A percentile compares a stretch with the other conserved stretches of the same genome.
These are phyloP conservation scores for Blennius ocellaris DNA, from an alignment of 2,113 vertebrate species.

Conservation along the genomic window DNA sequence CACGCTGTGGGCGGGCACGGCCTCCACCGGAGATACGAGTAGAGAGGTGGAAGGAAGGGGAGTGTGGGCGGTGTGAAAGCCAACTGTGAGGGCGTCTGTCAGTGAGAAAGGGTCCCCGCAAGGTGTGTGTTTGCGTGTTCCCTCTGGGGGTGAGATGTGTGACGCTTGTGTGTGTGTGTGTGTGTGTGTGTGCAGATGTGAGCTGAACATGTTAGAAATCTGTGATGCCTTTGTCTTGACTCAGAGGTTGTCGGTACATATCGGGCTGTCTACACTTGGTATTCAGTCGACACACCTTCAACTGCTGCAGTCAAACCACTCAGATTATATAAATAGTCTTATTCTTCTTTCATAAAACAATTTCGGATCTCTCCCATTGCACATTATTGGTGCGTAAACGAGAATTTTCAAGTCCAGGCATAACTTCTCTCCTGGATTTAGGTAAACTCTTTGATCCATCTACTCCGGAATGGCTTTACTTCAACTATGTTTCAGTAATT, in stretches of 20 bases:
- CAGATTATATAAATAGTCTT: too few species aligned
- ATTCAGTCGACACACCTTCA: too few species aligned
- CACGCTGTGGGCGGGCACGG: slow-evolving; percentile 67
- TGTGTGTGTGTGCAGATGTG: slow-evolving; percentile 30
- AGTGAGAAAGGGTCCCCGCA: slow-evolving; percentile 26
- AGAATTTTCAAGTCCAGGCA: too few species aligned
- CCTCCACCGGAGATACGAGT: slow-evolving; percentile 56
- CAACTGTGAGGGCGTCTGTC: slow-evolving; percentile 56
- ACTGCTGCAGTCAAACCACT: too few species aligned
- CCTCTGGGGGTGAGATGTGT: slow-evolving; percentile 40
- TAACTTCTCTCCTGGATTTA: too few species aligned
- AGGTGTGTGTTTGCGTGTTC: slow-evolving; percentile 35
- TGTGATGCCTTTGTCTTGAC: slow-evolving; percentile 43
- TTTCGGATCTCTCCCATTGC: too few species aligned
- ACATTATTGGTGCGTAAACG: too few species aligned
- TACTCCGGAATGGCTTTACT: too few species aligned
- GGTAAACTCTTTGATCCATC: too few species aligned
- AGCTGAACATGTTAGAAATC: slow-evolving; percentile 31
- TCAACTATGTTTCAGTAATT: too few species aligned
- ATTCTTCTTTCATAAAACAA: too few species aligned
- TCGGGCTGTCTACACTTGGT: too few species aligned
- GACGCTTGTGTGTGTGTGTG: slow-evolving; percentile 19
- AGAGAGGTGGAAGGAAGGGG: slow-evolving; percentile 55
- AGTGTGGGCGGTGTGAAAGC: slow-evolving; percentile 75
- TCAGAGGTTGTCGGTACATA: slow-evolving; percentile 40